Conservation (phyloP, 2,797 vertebrate species). For the Aulostomus chinensis region DNA sequence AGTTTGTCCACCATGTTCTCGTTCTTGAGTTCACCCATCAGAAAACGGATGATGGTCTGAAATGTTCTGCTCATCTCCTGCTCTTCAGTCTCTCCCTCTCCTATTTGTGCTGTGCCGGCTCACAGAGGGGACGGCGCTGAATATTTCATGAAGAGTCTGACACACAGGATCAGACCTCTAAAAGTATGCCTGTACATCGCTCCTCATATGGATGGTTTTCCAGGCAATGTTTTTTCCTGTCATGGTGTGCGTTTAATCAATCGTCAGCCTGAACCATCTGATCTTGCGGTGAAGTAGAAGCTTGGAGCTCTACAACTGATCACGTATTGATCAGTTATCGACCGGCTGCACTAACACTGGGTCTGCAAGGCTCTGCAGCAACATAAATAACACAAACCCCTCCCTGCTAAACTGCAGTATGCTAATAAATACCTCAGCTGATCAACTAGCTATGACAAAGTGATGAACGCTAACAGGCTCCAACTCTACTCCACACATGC, state of each 20-base stretch:
- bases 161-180: conserved; percentile 1
- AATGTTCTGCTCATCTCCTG: too few species aligned
- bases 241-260: neutral
- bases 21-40: too few species aligned
- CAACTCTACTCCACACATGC: conserved; percentile 30
- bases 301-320: conserved; percentile 46
- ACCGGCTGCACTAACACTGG: conserved; percentile 9
- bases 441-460: conserved; percentile 18
- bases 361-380: conserved; percentile 7
- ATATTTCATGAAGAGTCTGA: conserved; percentile 55
- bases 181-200: too few species aligned
- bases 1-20: too few species aligned
- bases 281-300: conserved; percentile 11
- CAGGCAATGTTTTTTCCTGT: conserved; percentile 5
- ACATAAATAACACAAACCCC: conserved; percentile 30
- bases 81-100: conserved; percentile 36
- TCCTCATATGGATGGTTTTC: too few species aligned
- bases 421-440: conserved; percentile 24
- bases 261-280: neutral
- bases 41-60: too few species aligned
- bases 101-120: conserved; percentile 63
- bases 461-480: conserved; percentile 18
- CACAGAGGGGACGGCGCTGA: conserved; percentile 33
- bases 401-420: conserved; percentile 1
- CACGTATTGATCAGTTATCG: conserved; percentile 55